phyloP scores from a whole-genome alignment of 2,113 vertebrate species.

The Erythrolamprus reginae region DNA sequence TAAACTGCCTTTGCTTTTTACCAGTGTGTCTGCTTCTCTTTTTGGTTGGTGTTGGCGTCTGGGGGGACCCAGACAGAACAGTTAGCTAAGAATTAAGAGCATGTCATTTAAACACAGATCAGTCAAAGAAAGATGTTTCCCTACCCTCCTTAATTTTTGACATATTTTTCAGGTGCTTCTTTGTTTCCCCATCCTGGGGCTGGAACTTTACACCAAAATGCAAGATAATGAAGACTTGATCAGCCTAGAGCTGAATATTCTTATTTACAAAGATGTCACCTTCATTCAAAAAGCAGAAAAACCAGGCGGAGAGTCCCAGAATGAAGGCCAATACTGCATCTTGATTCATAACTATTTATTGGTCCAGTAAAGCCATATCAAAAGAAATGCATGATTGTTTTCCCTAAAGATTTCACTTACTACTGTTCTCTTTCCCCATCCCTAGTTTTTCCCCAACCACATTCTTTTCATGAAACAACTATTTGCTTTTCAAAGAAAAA shows the following conservation, averaged over 20 bases:
- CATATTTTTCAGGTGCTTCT: neutral
- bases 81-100: neutral
- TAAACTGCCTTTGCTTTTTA: no score
- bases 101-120: neutral
- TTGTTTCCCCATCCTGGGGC: neutral
- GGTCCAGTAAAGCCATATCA: neutral
- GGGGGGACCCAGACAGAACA: no score
- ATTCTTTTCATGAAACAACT: neutral
- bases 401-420: neutral
- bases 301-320: neutral
- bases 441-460: neutral
- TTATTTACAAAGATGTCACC: neutral
- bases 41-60: no score
- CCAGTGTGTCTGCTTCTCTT: no score
- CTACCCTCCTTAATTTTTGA: neutral
- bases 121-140: neutral
- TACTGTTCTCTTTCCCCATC: neutral
- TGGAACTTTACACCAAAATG: neutral
- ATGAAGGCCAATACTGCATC: neutral
- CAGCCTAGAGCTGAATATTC: neutral
- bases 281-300: neutral
- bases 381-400: neutral
- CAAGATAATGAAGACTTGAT: neutral
- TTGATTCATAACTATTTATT: neutral
- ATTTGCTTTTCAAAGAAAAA: neutral